These are phyloP conservation scores for Gobius niger DNA, from an alignment of 2,113 vertebrate genomes.

Conservation along the genomic window DNA sequence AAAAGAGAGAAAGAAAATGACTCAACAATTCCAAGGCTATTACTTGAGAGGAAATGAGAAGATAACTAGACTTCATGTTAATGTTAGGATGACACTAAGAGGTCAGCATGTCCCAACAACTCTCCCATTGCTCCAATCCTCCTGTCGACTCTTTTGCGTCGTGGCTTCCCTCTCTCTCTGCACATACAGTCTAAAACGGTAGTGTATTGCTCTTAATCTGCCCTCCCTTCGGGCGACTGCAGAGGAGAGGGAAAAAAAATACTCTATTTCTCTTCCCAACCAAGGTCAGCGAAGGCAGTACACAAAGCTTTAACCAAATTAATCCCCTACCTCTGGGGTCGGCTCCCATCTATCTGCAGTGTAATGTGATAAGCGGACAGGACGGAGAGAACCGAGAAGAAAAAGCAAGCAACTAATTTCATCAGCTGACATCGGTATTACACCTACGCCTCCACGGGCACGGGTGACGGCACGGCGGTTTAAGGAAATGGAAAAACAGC, in stretches of 20 bases:
- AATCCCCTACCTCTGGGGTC: constrained; percentile 71
- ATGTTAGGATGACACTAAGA: constrained; percentile 2
- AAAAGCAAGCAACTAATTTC: constrained; percentile 57
- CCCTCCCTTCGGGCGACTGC: constrained; percentile 36
- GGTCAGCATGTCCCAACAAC: constrained; percentile 12
- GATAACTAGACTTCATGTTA: neutral
- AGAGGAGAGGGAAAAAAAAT: constrained; percentile 17
- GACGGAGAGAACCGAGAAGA: constrained; percentile 36
- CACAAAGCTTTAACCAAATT: constrained; percentile 72
- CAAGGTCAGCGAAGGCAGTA: constrained; percentile 68
- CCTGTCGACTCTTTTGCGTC: constrained; percentile 19
- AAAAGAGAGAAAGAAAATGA: too few relatives aligned
- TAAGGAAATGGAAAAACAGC: constrained; percentile 37
- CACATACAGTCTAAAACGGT: constrained; percentile 26
- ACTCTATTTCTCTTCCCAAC: constrained; percentile 17
- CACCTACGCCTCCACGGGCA: constrained; percentile 31
- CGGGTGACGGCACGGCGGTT: constrained; percentile 39
- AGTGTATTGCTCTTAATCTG: constrained; percentile 44
- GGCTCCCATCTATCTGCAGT: constrained; percentile 63
- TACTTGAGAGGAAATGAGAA: neutral
- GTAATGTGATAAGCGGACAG: constrained; percentile 72
- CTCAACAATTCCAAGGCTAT: neutral
- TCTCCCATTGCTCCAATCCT: constrained; percentile 19
- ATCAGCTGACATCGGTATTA: constrained; percentile 58
- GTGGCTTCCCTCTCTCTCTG: constrained; percentile 35